Conservation (phyloP, 1,140 invertebrate species). For the Caerostris extrusa region DNA sequence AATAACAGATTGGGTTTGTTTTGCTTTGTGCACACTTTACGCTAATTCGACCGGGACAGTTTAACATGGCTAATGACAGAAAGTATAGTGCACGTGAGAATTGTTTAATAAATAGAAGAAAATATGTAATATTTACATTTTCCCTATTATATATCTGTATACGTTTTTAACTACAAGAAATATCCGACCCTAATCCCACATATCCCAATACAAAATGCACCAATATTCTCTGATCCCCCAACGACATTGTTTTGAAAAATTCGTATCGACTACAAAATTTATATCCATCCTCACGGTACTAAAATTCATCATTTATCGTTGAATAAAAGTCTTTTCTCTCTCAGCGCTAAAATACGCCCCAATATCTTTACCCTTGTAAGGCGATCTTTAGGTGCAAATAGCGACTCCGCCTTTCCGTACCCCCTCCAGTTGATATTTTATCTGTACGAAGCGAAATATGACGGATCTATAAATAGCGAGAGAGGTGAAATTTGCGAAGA, state of each 20-base stretch:
- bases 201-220: not conserved
- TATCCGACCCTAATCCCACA: no score
- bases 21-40: no score
- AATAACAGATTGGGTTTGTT: no score
- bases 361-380: conserved; percentile 15
- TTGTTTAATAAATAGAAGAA: no score
- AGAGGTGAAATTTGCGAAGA: conserved; percentile 38
- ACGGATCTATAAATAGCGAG: conserved; percentile 45
- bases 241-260: not conserved
- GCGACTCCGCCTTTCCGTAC: not conserved
- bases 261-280: not conserved
- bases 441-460: not conserved
- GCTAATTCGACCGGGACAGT: no score
- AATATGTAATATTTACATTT: no score
- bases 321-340: not conserved
- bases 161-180: no score
- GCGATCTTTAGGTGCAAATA: conserved; percentile 22
- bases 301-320: conserved; percentile 33
- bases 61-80: no score
- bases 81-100: no score
- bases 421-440: not conserved
- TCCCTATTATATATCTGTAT: no score
- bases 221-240: not conserved
- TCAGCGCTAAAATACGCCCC: not conserved
- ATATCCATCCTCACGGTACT: not conserved